A percentile compares a stretch with the other conserved stretches of the same genome.
Evolutionary conservation across 2,888 invertebrate species (phyloP).

Genomic region (Nyleta sp.): DNA sequence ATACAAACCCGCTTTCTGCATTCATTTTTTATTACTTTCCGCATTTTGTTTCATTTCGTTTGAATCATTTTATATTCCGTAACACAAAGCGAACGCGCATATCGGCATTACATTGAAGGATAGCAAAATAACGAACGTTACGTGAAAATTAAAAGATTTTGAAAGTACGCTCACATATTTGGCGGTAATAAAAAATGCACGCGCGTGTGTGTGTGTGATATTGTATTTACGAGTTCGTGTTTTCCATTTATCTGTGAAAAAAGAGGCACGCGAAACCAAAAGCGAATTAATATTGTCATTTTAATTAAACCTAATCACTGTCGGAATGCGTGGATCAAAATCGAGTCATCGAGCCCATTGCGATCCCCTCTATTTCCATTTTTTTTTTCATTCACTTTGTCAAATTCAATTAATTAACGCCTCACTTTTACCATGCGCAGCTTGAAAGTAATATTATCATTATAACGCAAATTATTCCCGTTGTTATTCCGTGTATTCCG

Average conservation of each 20-base stretch:
- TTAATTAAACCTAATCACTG: no score
- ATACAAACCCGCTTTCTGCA: background rate
- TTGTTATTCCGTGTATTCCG: background rate
- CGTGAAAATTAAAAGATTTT: slow-evolving; percentile 15
- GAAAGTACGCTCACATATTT: background rate
- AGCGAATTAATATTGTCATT: background rate
- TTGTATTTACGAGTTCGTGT: background rate
- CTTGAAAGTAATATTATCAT: no score
- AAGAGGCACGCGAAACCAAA: background rate
- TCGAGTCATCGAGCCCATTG: no score
- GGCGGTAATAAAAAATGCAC: background rate
- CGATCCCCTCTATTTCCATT: no score
- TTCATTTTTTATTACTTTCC: background rate
- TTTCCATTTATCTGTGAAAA: background rate
- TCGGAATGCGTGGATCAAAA: no score
- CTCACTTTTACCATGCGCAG: no score
- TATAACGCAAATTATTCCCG: no score
- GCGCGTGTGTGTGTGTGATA: background rate
- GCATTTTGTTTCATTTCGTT: background rate
- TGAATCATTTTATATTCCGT: slow-evolving; percentile 16
- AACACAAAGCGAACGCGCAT: slow-evolving; percentile 1
- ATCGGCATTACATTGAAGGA: slow-evolving; percentile 6
- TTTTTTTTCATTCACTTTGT: no score
- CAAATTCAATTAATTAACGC: no score
- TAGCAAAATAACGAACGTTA: slow-evolving; percentile 5